Evolutionary conservation across 2,888 invertebrate genomes (phyloP), one percentile per base, ranked within the genome.

Genomic region (Orthosia cruda): DNA sequence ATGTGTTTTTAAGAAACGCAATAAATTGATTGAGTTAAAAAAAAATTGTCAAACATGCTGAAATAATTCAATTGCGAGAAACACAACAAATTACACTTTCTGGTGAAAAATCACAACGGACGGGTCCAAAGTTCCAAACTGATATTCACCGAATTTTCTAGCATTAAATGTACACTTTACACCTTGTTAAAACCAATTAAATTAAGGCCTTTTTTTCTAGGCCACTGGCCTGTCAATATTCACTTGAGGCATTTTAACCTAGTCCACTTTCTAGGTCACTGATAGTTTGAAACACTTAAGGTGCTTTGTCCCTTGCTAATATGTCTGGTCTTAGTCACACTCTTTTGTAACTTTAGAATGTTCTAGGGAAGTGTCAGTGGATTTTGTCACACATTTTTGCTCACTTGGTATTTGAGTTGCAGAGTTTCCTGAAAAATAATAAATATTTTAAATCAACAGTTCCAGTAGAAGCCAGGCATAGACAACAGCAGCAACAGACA

Each of bases 241-340:
- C 32, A 59, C n/a, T 47, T 65, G 20, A 76, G 62, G 71, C 57
- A 67, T 74, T 73, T 32, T 23, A 40, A 65, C 63, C 75, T 67
- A 72, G 63, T 81, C 64, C 67, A 74, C 26, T 71, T 59, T 64
- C 32, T 26, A 59, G 23, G 57, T 32, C 59, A 64, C 71, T 70
- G 54, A 75, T 49, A 15, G 64, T 77, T 73, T 40, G 58, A 58
- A 47, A 26, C 32, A 58, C 73, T 16, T 32, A 50, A 57, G 23
- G 26, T 50, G 52, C 5, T 40, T 63, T 40, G 63, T 77, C 83
- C 3, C 2, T 71, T 74, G 68, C 72, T 74, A 81, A 71, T 84
- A 75, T 63, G 81, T 86, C 58, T 81, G 80, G 18, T 75, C 85
- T 91, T 87, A 91, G 74, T 91, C 91, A 70, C 91, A 92, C 69